Conservation (phyloP, 2,113 vertebrate species). For the Todiramphus saurophagus region DNA sequence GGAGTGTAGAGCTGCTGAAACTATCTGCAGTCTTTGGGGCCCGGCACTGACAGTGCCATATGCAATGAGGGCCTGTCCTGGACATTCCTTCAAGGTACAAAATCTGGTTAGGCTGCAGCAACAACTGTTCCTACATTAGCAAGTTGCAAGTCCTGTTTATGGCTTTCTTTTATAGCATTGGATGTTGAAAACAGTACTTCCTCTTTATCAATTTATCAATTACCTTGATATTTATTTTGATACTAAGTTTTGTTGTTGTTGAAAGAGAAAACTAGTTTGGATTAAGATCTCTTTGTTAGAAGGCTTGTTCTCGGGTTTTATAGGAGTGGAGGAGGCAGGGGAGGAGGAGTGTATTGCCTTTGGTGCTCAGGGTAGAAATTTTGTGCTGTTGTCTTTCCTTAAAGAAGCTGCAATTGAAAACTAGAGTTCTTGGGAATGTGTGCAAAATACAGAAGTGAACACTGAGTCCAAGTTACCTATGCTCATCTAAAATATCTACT, state of each 20-base stretch:
- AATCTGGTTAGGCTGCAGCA: background rate
- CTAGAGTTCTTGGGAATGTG: background rate
- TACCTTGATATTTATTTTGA: conserved; percentile 17
- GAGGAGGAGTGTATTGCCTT: background rate
- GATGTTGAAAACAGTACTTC: background rate
- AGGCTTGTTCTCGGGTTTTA: background rate
- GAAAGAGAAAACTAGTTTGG: background rate
- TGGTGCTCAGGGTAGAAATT: background rate
- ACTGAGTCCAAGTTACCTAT: background rate
- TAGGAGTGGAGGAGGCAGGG: background rate
- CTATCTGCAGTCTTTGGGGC: background rate
- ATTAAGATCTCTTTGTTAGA: background rate
- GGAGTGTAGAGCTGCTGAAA: background rate
- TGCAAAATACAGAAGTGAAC: background rate
- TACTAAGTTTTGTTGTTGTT: background rate
- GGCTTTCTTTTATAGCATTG: background rate
- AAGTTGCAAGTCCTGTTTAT: background rate
- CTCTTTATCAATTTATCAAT: background rate
- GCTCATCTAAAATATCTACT: background rate
- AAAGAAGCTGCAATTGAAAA: background rate
- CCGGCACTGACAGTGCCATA: background rate
- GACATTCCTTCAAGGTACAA: background rate
- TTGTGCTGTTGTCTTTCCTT: background rate
- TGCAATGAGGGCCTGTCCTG: background rate
- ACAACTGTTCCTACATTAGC: background rate